phyloP scores from a whole-genome alignment of 2,113 vertebrate species.

The Falco punctatus region DNA sequence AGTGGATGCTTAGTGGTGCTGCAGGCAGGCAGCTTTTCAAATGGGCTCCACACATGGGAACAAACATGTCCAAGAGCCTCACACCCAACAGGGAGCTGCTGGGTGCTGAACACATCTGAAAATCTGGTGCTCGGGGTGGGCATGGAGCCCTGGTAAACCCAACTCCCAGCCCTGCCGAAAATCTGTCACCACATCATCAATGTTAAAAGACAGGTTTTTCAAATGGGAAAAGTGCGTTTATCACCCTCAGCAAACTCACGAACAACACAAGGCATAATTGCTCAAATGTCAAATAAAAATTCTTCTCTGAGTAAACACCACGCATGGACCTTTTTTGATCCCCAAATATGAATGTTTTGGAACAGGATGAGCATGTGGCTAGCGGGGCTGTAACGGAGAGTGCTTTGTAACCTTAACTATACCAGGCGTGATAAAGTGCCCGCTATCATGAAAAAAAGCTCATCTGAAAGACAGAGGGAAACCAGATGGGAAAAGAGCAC shows the following conservation, averaged over 20 bases:
- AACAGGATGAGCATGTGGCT: slow-evolving; percentile 56
- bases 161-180: slow-evolving; percentile 24
- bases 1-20: not conserved
- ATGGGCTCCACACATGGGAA: not conserved
- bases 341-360: slow-evolving; percentile 52
- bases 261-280: slow-evolving; percentile 36
- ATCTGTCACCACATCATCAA: slow-evolving; percentile 51
- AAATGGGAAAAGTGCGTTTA: slow-evolving; percentile 35
- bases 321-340: slow-evolving; percentile 31
- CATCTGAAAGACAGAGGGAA: slow-evolving; percentile 58
- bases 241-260: slow-evolving; percentile 40
- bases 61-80: not conserved
- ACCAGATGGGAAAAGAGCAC: slow-evolving; percentile 52
- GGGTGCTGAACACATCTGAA: slow-evolving; percentile 1
- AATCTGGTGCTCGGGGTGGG: not conserved
- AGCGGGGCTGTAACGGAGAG: not conserved
- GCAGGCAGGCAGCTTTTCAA: slow-evolving; percentile 27
- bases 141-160: slow-evolving; percentile 6
- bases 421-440: slow-evolving; percentile 51
- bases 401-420: slow-evolving; percentile 33
- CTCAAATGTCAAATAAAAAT: slow-evolving; percentile 63
- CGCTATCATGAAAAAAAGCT: not conserved
- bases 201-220: slow-evolving; percentile 42
- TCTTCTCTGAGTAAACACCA: slow-evolving; percentile 42
- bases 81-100: not conserved